Base-by-base conservation (phyloP, 1,140 invertebrate genomes). In the Agrilus planipennis region DNA sequence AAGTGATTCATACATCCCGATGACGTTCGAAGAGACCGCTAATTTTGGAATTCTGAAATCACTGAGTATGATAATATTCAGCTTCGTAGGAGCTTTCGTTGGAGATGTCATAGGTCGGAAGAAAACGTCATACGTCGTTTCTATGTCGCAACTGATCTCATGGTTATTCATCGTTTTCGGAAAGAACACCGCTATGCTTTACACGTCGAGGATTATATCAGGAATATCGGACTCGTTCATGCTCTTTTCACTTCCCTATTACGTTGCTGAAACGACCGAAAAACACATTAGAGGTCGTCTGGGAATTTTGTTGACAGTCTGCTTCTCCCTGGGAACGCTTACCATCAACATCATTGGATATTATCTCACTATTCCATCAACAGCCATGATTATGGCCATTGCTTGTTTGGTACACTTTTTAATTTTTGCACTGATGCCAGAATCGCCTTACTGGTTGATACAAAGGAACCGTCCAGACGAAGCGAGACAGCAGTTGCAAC, bases 381-480 rank as follows among this genome's bases (percentile, higher is more conserved):
- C 75, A 11, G 71, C 74, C 1, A 62, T 65, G 10, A 68, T 78
- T 34, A 72, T 72, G 46, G 63, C 76, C 16, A 51, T 67, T 0
- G 57, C 77, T 17, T 68, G 78, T 0, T 6, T 44, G 15, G 17
- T 44, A 1, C 35, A 38, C 14, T 21, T 39, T 14, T n/a, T 39
- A 7, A 12, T 29, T 14, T 36, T 83, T 55, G 65, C 66, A 21
- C 76, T 72, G 49, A 76, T 86, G 67, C 83, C 84, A 0, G 85
- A 89, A 61, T 84, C 83, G 5, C 84, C 86, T 0, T 76, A 85
- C 45, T 88, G 75, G 47, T 65, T 75, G 16, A 63, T 74, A 0
- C 71, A 69, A 37, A 71, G 71, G 22, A 29, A 40, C 9, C 25
- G 40, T 6, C 16, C 22, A 12, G 31, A 46, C 25, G 38, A 46